phyloP scores from a whole-genome alignment of 2,888 invertebrate species.

The Linyphia triangularis region DNA sequence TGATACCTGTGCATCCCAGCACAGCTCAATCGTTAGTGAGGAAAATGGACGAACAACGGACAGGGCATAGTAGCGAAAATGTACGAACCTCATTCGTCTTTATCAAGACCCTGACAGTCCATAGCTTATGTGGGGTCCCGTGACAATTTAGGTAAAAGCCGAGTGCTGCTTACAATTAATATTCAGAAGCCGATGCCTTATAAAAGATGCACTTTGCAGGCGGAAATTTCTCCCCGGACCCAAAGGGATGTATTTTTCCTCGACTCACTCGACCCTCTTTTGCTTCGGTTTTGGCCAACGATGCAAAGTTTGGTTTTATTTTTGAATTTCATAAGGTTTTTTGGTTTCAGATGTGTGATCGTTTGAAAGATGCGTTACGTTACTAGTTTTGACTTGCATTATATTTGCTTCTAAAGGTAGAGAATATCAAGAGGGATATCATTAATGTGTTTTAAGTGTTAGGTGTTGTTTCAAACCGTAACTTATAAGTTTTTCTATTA shows the following conservation, averaged over 20 bases:
- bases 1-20: background rate
- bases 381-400: background rate
- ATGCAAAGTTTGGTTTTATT: background rate
- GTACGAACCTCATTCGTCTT: slow-evolving; percentile 43
- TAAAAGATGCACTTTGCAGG: slow-evolving; percentile 44
- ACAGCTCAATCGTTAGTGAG: slow-evolving; percentile 35
- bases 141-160: slow-evolving; percentile 63
- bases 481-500: too few relatives aligned
- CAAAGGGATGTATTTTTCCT: background rate
- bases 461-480: too few relatives aligned
- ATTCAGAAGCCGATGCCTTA: slow-evolving; percentile 58
- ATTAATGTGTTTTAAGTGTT: too few relatives aligned
- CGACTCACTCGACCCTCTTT: background rate
- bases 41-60: slow-evolving; percentile 21
- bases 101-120: slow-evolving; percentile 57
- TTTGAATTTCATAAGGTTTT: slow-evolving; percentile 12
- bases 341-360: background rate
- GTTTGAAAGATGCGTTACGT: background rate
- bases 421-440: too few relatives aligned
- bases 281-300: background rate
- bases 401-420: too few relatives aligned
- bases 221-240: background rate
- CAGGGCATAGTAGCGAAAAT: slow-evolving; percentile 29
- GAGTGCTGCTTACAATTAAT: slow-evolving; percentile 59
- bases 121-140: slow-evolving; percentile 58